These are phyloP conservation scores for Premnoplex brunnescens DNA, from an alignment of 2,797 vertebrate species.

Conservation along the genomic window DNA sequence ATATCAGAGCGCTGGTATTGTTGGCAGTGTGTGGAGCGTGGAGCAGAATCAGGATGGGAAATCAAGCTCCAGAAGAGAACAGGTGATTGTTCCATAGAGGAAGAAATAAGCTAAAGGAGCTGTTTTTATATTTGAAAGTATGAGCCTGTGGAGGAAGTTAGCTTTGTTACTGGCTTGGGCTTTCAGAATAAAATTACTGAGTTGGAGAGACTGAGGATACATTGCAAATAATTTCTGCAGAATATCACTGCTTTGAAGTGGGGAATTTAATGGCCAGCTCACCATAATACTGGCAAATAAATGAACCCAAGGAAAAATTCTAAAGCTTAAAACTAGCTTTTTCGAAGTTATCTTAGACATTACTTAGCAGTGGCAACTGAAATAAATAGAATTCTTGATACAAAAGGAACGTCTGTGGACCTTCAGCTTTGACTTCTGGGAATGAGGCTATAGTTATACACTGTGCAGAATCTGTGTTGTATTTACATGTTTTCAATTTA, in stretches of 20 bases:
- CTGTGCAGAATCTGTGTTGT: not conserved
- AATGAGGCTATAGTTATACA: not conserved
- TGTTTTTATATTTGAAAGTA: not conserved
- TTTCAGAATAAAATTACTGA: not conserved
- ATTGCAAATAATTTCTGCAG: not conserved
- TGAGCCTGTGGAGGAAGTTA: not conserved
- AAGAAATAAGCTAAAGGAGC: not conserved
- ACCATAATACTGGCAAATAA: not conserved
- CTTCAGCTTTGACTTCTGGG: not conserved
- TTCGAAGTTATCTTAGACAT: not conserved
- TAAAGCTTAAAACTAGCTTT: not conserved
- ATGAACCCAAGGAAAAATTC: not conserved
- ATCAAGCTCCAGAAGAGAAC: not conserved
- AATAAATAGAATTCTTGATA: not conserved
- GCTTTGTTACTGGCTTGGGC: not conserved
- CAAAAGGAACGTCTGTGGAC: not conserved
- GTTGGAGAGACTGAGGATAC: not conserved
- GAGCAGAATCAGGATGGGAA: slow-evolving; percentile 23
- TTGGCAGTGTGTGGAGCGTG: not conserved
- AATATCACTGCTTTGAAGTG: not conserved
- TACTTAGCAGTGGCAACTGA: not conserved
- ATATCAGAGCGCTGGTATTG: not conserved
- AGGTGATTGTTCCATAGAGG: not conserved
- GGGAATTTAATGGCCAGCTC: not conserved
- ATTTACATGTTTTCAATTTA: not conserved